phyloP scores from a whole-genome alignment of 2,113 vertebrate genomes.

The Ptychochromis oligacanthus region DNA sequence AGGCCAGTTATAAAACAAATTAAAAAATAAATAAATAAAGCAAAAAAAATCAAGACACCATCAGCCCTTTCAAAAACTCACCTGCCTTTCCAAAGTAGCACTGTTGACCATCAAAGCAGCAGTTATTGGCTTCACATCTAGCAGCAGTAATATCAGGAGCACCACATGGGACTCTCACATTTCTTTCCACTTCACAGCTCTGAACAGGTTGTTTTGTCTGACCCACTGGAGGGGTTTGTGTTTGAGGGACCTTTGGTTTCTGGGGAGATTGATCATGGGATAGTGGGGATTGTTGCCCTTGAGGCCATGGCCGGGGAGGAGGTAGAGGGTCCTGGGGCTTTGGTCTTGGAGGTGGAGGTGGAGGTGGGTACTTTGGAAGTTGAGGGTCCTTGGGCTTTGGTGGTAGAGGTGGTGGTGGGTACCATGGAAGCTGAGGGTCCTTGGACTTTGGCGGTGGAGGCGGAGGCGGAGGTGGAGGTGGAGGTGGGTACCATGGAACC shows the following conservation, averaged over 20 bases:
- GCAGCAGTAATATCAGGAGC: neutral
- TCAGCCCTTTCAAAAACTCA: conserved; percentile 14
- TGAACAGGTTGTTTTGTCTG: neutral
- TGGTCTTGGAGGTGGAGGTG: too few relatives aligned
- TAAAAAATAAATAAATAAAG: neutral
- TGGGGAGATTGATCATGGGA: neutral
- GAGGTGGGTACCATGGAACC: neutral
- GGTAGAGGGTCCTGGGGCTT: neutral
- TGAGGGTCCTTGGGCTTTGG: neutral
- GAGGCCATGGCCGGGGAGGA: neutral
- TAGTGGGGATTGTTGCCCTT: neutral
- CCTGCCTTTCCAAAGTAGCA: conserved; percentile 74
- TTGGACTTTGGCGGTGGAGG: neutral
- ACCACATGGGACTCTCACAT: conserved; percentile 60
- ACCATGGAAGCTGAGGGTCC: neutral
- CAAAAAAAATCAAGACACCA: neutral
- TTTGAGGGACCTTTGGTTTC: neutral
- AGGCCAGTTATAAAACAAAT: neutral
- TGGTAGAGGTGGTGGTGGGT: neutral
- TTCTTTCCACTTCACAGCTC: conserved; percentile 34
- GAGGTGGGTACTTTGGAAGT: neutral
- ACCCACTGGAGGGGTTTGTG: neutral
- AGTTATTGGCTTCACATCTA: conserved; percentile 46
- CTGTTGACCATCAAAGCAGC: conserved; percentile 57
- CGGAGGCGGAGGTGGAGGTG: neutral